A percentile compares a stretch with the other conserved stretches of the same genome.
Conservation (phyloP, 2,888 invertebrate species). For the Megamerina dolium region DNA sequence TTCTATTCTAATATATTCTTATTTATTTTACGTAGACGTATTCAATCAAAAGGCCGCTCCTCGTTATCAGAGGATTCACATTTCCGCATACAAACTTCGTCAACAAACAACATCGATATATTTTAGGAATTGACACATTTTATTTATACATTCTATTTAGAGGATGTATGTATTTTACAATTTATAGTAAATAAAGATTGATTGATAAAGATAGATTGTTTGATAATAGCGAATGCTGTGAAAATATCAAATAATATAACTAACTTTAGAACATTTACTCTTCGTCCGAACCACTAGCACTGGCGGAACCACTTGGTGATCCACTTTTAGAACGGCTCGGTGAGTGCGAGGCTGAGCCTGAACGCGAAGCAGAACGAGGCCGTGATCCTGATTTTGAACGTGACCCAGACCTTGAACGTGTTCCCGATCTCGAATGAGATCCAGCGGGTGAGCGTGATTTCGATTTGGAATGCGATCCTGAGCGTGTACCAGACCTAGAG, state of each 20-base stretch:
- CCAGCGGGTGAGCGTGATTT: constrained; percentile 27
- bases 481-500: constrained; percentile 30
- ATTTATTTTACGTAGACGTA: not conserved
- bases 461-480: constrained; percentile 19
- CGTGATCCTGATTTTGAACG: constrained; percentile 34
- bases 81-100: too few relatives aligned
- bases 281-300: constrained; percentile 44
- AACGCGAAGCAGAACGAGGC: constrained; percentile 32
- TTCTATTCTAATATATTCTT: not conserved
- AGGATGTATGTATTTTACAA: not conserved
- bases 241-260: too few relatives aligned
- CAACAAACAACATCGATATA: too few relatives aligned
- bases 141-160: not conserved
- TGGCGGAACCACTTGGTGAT: constrained; percentile 33
- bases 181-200: too few relatives aligned
- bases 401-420: constrained; percentile 35
- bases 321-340: constrained; percentile 38
- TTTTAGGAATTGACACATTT: not conserved
- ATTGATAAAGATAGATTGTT: too few relatives aligned
- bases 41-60: not conserved
- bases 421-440: constrained; percentile 23
- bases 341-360: constrained; percentile 45
- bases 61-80: not conserved
- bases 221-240: too few relatives aligned
- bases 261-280: too few relatives aligned